Percentiles rank a stretch among this genome's conserved stretches.
These are phyloP conservation scores for Euglossa dilemma DNA, from an alignment of 1,140 invertebrate genomes.

Conservation along the genomic window DNA sequence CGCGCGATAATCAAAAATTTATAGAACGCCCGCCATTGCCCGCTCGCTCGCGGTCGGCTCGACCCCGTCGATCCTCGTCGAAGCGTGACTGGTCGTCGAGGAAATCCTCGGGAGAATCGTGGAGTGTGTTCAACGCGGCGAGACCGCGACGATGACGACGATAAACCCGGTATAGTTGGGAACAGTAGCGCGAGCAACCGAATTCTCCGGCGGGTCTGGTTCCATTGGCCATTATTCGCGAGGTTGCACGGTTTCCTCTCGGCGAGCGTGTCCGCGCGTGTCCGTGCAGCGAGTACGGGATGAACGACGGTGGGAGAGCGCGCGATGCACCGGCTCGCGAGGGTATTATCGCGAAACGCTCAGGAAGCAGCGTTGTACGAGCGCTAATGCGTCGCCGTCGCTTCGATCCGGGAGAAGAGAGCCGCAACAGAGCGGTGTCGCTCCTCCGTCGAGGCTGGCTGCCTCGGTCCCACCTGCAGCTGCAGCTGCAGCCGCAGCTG, in stretches of 20 bases:
- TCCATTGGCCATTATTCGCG: slow-evolving; percentile 36
- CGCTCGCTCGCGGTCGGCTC: neutral
- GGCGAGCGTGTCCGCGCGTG: too few species aligned
- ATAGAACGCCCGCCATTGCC: neutral
- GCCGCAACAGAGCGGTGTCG: slow-evolving; percentile 31
- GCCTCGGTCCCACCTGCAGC: slow-evolving; percentile 23
- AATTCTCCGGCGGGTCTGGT: neutral
- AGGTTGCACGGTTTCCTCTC: neutral
- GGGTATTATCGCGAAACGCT: slow-evolving; percentile 40
- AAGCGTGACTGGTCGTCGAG: neutral
- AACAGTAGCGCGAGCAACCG: neutral
- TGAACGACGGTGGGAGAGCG: neutral
- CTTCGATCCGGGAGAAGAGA: slow-evolving; percentile 26
- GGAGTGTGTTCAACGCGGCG: neutral
- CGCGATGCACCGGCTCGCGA: neutral
- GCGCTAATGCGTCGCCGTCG: slow-evolving; percentile 39
- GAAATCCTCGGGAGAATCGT: too few species aligned
- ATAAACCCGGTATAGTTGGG: slow-evolving; percentile 18
- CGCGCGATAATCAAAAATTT: slow-evolving; percentile 42
- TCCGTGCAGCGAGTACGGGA: neutral
- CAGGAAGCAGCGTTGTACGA: slow-evolving; percentile 35
- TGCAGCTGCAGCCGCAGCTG: slow-evolving; percentile 45
- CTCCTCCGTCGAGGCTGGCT: slow-evolving; percentile 10
- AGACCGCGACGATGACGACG: neutral
- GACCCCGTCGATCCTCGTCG: neutral